phyloP scores from a whole-genome alignment of 2,888 invertebrate species.

The Thecocarcelia acutangulata region DNA sequence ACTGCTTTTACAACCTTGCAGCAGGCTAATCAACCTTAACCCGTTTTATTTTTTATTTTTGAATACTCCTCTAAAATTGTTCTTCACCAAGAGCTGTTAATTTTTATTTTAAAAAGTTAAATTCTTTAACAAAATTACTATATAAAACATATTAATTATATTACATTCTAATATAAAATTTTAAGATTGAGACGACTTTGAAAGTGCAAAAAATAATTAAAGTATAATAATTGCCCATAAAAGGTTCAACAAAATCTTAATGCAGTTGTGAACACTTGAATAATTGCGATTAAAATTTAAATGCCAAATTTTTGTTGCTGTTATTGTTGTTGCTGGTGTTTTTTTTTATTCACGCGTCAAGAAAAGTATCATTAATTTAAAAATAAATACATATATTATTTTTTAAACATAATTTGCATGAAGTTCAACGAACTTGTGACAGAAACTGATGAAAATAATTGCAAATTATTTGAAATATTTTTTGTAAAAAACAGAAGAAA shows the following conservation, averaged over 20 bases:
- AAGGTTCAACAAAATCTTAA: constrained; percentile 30
- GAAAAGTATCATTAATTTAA: constrained; percentile 44
- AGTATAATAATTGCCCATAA: constrained; percentile 20
- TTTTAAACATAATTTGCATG: constrained; percentile 31
- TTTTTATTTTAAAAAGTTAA: no score
- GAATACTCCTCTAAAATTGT: no score
- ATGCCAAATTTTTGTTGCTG: constrained; percentile 20
- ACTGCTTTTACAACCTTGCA: no score
- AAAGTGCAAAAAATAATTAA: not conserved
- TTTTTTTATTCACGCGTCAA: constrained; percentile 13
- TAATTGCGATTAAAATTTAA: constrained; percentile 49
- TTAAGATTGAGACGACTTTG: not conserved
- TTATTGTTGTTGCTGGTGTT: not conserved
- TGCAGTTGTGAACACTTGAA: constrained; percentile 6
- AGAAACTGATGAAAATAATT: constrained; percentile 18
- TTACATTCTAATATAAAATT: not conserved
- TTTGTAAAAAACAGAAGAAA: not conserved
- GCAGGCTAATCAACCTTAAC: no score
- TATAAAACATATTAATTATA: no score
- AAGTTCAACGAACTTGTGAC: constrained; percentile 40
- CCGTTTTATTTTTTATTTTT: no score
- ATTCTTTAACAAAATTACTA: no score
- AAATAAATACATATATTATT: constrained; percentile 28
- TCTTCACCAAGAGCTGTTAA: no score
- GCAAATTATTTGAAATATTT: not conserved